Percentiles rank a stretch among this genome's conserved stretches.
Evolutionary conservation across 2,888 invertebrate genomes (phyloP).

Genomic region (Chalcis sispes): DNA sequence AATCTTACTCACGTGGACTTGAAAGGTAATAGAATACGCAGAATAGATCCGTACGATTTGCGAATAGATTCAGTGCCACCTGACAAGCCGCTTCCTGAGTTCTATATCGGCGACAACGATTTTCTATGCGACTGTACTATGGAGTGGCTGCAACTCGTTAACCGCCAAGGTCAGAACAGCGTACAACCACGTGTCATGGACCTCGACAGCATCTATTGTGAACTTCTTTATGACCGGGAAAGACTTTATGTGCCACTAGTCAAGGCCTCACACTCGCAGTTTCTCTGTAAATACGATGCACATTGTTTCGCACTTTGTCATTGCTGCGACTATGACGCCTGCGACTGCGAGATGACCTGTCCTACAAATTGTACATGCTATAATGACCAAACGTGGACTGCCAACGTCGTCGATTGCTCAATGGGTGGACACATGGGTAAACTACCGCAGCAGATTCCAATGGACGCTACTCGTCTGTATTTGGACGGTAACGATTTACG

Average conservation of each 20-base stretch:
- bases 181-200: slow-evolving; percentile 90
- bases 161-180: slow-evolving; percentile 81
- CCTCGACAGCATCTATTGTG: slow-evolving; percentile 88
- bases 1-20: slow-evolving; percentile 89
- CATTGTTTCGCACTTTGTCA: slow-evolving; percentile 92
- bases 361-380: slow-evolving; percentile 92
- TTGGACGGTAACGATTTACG: slow-evolving; percentile 90
- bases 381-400: slow-evolving; percentile 91
- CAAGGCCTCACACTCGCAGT: slow-evolving; percentile 88
- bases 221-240: slow-evolving; percentile 86
- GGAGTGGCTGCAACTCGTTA: slow-evolving; percentile 92
- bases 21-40: slow-evolving; percentile 87
- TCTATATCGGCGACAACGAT: slow-evolving; percentile 90
- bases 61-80: slow-evolving; percentile 86
- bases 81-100: slow-evolving; percentile 86
- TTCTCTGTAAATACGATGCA: slow-evolving; percentile 89
- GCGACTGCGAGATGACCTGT: slow-evolving; percentile 95
- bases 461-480: slow-evolving; percentile 93
- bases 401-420: slow-evolving; percentile 91
- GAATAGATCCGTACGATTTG: slow-evolving; percentile 85
- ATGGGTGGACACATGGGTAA: slow-evolving; percentile 82
- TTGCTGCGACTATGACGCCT: slow-evolving; percentile 94
- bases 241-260: slow-evolving; percentile 85
- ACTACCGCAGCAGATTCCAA: slow-evolving; percentile 89
- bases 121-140: slow-evolving; percentile 93